Evolutionary conservation across 2,113 vertebrate species (phyloP), one percentile per base, ranked within the genome.

Genomic region (Nesogale talazaci): DNA sequence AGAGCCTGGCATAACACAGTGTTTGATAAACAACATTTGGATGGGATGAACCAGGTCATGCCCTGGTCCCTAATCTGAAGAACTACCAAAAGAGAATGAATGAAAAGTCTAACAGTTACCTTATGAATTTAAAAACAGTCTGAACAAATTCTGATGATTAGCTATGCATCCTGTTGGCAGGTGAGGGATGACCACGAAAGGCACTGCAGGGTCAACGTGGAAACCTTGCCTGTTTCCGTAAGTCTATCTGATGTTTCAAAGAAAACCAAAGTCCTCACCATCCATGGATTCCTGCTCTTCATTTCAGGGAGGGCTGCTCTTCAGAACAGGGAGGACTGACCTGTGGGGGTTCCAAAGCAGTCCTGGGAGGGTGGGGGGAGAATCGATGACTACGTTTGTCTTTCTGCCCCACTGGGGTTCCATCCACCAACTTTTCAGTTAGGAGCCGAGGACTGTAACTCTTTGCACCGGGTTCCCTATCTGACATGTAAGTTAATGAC

Each of bases 191-290:
- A 90, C 69, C 27, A 82, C 34, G 10, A 88, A 65, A 90, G 23
- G 31, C 23, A 83, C 22, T 61, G 65, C 72, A 84, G 89, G 89
- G 52, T 82, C 78, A 83, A 56, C 70, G 94, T 78, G 89, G 52
- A 95, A 89, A 74, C 86, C n/a, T 82, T 84, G 77, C 34, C 63
- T 91, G 72, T 94, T 91, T 84, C 74, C 9, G 85, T 63, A 90
- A 81, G 70, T 23, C 77, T 69, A 89, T 29, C 46, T 57, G 77
- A 81, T 31, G 31, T 12, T 10, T 67, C 27, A 27, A 67, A 14
- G 9, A 27, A 67, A 67, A 67, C 65, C 29, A 6, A 65, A 31
- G 10, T 15, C 27, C 10, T 10, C 31, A 11, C 29, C 29, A 4
- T 27, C 29, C 25, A 31, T 67, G 2, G 29, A 67, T 31, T 67